Evolutionary conservation across 37 sponge, comb jelly and placozoan species (phyloP).

Genomic region (Cliona cf. orientalis): DNA sequence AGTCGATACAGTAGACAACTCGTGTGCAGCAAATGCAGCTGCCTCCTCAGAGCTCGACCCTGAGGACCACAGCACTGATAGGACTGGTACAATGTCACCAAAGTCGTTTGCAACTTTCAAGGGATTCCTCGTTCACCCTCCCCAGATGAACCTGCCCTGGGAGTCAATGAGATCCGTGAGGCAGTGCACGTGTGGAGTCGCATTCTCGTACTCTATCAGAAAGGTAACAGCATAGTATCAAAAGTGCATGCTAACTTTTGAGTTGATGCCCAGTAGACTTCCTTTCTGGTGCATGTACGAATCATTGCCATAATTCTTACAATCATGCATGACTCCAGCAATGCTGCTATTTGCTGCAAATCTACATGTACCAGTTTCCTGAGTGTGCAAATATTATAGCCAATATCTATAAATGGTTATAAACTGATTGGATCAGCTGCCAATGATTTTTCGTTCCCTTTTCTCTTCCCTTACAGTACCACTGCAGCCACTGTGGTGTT

Average conservation of each 20-base stretch:
- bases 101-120: constrained; percentile 18
- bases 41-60: too few species aligned
- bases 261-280: too few species aligned
- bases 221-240: too few species aligned
- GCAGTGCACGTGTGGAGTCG: constrained; percentile 46
- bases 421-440: not conserved
- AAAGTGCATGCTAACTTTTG: too few species aligned
- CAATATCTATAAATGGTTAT: not conserved
- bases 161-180: constrained; percentile 29
- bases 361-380: too few species aligned
- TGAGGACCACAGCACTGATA: not conserved
- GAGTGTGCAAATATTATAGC: too few species aligned
- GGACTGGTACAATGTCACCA: constrained; percentile 7
- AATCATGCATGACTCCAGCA: too few species aligned
- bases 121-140: constrained; percentile 15
- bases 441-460: not conserved
- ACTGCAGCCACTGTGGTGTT: constrained; percentile 67
- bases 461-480: constrained; percentile 48
- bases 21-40: too few species aligned
- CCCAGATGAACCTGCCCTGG: constrained; percentile 63
- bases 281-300: too few species aligned
- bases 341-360: too few species aligned
- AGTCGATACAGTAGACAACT: too few species aligned
- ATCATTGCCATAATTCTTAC: too few species aligned
- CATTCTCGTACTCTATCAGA: constrained; percentile 45